Evolutionary conservation across 2,113 vertebrate genomes (phyloP).

Genomic region (Odobenus rosmarus): DNA sequence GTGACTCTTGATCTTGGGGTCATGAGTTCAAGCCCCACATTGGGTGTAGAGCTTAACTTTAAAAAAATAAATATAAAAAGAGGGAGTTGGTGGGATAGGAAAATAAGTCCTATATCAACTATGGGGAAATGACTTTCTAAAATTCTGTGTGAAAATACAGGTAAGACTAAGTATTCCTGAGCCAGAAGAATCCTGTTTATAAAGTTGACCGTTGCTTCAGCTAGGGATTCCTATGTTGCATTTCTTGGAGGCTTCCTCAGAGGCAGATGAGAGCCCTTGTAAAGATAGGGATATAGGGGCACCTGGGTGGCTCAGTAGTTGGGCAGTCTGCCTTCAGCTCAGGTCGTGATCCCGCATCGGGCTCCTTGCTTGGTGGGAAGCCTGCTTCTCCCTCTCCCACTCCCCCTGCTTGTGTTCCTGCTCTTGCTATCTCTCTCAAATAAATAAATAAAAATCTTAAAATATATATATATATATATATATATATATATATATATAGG

Average conservation of each 20-base stretch:
- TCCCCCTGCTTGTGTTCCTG: too few relatives aligned
- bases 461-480: too few relatives aligned
- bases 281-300: background rate
- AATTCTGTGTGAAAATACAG: background rate
- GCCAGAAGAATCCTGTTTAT: background rate
- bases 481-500: background rate
- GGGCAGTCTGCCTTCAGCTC: too few relatives aligned
- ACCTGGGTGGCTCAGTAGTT: too few relatives aligned
- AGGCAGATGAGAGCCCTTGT: background rate
- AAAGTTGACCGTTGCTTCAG: background rate
- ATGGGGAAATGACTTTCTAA: background rate
- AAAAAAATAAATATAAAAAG: background rate
- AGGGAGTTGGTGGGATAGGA: background rate
- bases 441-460: too few relatives aligned
- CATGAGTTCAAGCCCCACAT: background rate
- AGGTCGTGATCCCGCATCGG: too few relatives aligned
- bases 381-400: too few relatives aligned
- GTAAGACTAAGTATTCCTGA: background rate
- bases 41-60: background rate
- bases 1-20: background rate
- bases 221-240: background rate
- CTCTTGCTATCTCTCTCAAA: too few relatives aligned
- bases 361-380: too few relatives aligned
- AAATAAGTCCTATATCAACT: background rate
- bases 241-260: background rate